phyloP scores from a whole-genome alignment of 2,113 vertebrate species.

The Phalacrocorax brasilianus region DNA sequence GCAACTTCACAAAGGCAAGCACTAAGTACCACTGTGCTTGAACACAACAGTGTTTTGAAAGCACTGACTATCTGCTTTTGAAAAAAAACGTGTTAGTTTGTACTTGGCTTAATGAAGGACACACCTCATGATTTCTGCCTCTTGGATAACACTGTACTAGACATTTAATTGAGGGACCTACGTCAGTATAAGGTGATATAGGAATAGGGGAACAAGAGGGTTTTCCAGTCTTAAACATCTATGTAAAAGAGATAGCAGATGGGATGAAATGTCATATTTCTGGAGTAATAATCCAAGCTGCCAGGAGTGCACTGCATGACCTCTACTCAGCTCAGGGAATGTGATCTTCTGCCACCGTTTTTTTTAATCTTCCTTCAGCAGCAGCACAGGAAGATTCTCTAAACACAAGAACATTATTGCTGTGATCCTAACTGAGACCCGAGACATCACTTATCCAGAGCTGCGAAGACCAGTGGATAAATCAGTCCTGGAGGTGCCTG shows the following conservation, averaged over 20 bases:
- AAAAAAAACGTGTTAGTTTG: not conserved
- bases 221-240: not conserved
- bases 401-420: not conserved
- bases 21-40: not conserved
- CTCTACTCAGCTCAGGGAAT: not conserved
- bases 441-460: not conserved
- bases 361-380: not conserved
- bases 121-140: not conserved
- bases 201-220: not conserved
- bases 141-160: not conserved
- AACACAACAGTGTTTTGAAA: not conserved
- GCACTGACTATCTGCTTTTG: not conserved
- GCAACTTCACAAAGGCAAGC: not conserved
- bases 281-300: not conserved
- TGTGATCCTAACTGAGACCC: not conserved
- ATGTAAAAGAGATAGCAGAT: not conserved
- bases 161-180: not conserved
- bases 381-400: not conserved
- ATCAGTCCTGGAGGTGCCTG: not conserved
- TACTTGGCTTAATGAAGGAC: not conserved
- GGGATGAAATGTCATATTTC: not conserved
- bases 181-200: not conserved
- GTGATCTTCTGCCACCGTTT: not conserved
- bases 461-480: not conserved
- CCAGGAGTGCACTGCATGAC: not conserved